These are phyloP conservation scores for Psephotus haematonotus DNA, from an alignment of 2,113 vertebrate species.

Conservation along the genomic window DNA sequence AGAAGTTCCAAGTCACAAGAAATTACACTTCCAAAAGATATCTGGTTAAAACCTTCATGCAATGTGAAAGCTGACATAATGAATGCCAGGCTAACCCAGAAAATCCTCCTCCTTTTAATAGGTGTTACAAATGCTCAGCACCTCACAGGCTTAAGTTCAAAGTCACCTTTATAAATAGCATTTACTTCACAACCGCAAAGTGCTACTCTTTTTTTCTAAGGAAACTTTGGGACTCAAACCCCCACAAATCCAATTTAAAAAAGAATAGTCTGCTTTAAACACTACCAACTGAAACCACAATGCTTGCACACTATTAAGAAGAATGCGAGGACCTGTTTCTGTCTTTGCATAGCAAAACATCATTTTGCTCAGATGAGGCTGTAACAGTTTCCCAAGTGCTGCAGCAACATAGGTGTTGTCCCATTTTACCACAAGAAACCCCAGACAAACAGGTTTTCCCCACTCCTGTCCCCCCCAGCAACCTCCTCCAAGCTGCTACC, in stretches of 20 bases:
- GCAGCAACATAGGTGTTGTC: not conserved
- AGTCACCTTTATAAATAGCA: not conserved
- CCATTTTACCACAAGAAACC: not conserved
- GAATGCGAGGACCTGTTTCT: not conserved
- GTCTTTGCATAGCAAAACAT: not conserved
- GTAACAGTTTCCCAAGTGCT: not conserved
- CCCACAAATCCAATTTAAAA: not conserved
- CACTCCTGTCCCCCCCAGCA: not conserved
- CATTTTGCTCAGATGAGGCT: conserved; percentile 1
- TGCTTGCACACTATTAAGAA: not conserved
- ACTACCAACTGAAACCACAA: not conserved
- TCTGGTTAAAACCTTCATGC: not conserved
- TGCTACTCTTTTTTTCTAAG: not conserved
- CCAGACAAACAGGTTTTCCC: not conserved
- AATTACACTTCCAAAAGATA: not conserved
- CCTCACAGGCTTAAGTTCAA: not conserved
- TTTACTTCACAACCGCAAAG: not conserved
- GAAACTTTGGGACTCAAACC: not conserved
- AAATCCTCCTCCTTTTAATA: conserved; percentile 16
- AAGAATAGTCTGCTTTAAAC: not conserved
- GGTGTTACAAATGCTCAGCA: not conserved
- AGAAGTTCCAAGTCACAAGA: not conserved
- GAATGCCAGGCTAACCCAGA: not conserved
- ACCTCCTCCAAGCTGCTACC: not conserved
- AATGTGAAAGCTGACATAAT: not conserved